Evolutionary conservation across 2,113 vertebrate genomes (phyloP).

Genomic region (Speoplatyrhinus poulsoni): DNA sequence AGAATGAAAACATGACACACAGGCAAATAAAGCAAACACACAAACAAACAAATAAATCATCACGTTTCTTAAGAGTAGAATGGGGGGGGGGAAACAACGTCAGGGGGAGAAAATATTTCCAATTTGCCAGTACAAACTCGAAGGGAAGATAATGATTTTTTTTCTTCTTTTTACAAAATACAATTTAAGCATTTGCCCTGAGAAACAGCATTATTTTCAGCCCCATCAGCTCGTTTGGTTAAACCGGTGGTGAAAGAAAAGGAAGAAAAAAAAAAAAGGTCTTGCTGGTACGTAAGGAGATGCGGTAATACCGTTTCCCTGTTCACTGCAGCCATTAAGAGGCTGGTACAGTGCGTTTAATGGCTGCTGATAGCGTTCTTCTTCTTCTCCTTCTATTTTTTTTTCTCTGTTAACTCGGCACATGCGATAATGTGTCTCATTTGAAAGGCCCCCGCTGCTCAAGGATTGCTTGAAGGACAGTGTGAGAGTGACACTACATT

Average conservation of each 20-base stretch:
- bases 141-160: slow-evolving; percentile 66
- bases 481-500: slow-evolving; percentile 67
- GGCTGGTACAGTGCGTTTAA: slow-evolving; percentile 64
- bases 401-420: slow-evolving; percentile 67
- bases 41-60: neutral
- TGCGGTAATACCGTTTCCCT: slow-evolving; percentile 57
- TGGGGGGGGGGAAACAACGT: neutral
- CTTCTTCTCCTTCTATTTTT: neutral
- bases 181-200: slow-evolving; percentile 48
- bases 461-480: slow-evolving; percentile 67
- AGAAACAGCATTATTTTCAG: slow-evolving; percentile 49
- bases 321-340: slow-evolving; percentile 66
- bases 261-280: slow-evolving; percentile 17
- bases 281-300: slow-evolving; percentile 36
- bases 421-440: slow-evolving; percentile 65
- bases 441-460: slow-evolving; percentile 64
- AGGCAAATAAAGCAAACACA: neutral
- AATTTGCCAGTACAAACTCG: neutral
- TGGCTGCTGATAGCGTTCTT: slow-evolving; percentile 42
- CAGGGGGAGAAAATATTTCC: slow-evolving; percentile 21
- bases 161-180: slow-evolving; percentile 37
- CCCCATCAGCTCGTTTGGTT: slow-evolving; percentile 15
- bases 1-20: slow-evolving; percentile 28
- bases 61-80: neutral
- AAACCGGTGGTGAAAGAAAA: slow-evolving; percentile 26